These are phyloP conservation scores for Lasiurus borealis DNA, from an alignment of 2,113 vertebrate species.

Conservation along the genomic window DNA sequence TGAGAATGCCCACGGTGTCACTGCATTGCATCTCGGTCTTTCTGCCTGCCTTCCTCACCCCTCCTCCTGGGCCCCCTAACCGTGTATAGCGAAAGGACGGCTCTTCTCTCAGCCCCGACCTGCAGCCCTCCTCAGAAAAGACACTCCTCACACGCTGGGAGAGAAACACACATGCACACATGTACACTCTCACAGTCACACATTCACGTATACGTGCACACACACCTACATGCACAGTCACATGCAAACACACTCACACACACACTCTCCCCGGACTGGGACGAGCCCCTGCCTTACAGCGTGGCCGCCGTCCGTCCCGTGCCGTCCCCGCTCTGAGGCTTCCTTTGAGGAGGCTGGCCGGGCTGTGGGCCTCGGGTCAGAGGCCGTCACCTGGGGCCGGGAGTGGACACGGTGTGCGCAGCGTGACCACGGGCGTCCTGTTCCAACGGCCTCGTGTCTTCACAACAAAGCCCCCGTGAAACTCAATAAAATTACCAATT, in stretches of 20 bases:
- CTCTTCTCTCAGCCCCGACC: slow-evolving; percentile 32
- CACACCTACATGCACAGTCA: too few relatives aligned
- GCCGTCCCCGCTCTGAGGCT: neutral
- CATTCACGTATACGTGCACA: neutral
- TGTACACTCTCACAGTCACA: neutral
- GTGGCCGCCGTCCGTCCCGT: rapidly evolving
- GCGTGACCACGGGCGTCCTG: slow-evolving; percentile 88
- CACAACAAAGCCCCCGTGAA: slow-evolving; percentile 91
- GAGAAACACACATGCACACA: neutral
- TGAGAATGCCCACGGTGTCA: slow-evolving; percentile 70
- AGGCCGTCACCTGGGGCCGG: slow-evolving; percentile 86
- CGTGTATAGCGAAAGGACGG: slow-evolving; percentile 47
- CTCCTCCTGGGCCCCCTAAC: slow-evolving; percentile 52
- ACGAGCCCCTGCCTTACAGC: neutral
- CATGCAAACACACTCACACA: neutral
- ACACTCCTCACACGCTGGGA: slow-evolving; percentile 38
- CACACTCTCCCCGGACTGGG: neutral
- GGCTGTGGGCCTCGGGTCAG: slow-evolving; percentile 76
- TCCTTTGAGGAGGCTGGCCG: slow-evolving; percentile 35
- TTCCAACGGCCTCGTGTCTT: slow-evolving; percentile 90
- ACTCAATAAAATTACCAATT: slow-evolving; percentile 93
- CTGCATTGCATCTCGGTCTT: slow-evolving; percentile 79
- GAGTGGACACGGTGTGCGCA: slow-evolving; percentile 85
- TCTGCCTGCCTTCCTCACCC: slow-evolving; percentile 75
- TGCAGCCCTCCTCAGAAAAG: slow-evolving; percentile 47